Evolutionary conservation across 2,888 invertebrate species (phyloP).

Genomic region (Alcis repandata): DNA sequence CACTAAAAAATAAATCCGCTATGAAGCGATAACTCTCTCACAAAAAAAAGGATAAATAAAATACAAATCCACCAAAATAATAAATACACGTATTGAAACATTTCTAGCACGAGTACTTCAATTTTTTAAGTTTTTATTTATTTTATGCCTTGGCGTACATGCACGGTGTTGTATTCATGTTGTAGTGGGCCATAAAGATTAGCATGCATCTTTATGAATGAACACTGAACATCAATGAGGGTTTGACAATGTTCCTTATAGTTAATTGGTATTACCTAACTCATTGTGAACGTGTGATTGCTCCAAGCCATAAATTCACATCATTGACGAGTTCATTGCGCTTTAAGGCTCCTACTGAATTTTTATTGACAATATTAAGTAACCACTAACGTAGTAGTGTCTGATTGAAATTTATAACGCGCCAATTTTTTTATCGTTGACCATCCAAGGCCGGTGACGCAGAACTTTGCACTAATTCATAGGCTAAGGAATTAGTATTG

Average conservation of each 20-base stretch:
- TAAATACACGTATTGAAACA: too few species aligned
- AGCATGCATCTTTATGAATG: neutral
- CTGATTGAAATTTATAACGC: conserved; percentile 68
- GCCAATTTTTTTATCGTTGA: conserved; percentile 59
- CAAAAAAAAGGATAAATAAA: too few species aligned
- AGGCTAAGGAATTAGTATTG: conserved; percentile 3
- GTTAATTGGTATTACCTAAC: conserved; percentile 22
- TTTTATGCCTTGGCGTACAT: too few species aligned
- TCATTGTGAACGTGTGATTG: conserved; percentile 33
- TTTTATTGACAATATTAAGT: conserved; percentile 61
- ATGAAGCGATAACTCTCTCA: too few species aligned
- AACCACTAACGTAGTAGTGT: conserved; percentile 40
- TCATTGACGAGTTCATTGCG: conserved; percentile 52
- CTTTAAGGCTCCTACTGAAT: conserved; percentile 55
- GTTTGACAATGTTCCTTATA: neutral
- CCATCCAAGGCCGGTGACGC: conserved; percentile 54
- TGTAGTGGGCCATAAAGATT: neutral
- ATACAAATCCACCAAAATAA: too few species aligned
- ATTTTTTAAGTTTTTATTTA: too few species aligned
- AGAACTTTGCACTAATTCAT: conserved; percentile 24
- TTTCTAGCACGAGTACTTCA: too few species aligned
- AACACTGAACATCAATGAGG: neutral
- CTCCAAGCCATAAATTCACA: conserved; percentile 39
- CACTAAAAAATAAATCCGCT: too few species aligned
- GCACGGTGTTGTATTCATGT: too few species aligned